Evolutionary conservation across 2,113 vertebrate genomes (phyloP), one percentile per base, ranked within the genome.

Genomic region (Phyllopteryx taeniolatus): DNA sequence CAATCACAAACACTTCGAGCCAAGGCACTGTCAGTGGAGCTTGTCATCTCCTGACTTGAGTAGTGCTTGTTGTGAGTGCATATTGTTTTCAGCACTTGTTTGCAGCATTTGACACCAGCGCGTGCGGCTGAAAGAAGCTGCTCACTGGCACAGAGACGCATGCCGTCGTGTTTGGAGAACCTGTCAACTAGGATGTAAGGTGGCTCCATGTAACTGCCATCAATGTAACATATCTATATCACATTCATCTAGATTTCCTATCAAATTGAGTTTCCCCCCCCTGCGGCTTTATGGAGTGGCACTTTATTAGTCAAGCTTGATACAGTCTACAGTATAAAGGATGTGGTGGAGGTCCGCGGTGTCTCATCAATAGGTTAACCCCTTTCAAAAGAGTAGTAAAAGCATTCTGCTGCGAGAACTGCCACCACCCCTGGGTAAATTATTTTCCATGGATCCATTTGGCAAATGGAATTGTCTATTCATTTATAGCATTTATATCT

Each of bases 21-120:
- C 78, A 81, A 81, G 85, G 79, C 81, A 85, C 83, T 80, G 77
- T 90, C 86, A 74, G 53, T 7, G 75, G 79, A 87, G 88, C 85
- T 66, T 71, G 77, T 75, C 67, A 76, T 80, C 84, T 86, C 71
- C 73, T 42, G 84, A 90, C 85, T 89, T 64, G 83, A 89, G 85
- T 85, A 42, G 82, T 82, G 80, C 87, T 91, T 80, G 81, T 80
- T 71, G 82, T 88, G 83, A 92, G 89, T 90, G 86, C 84, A 87
- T 90, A 91, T 91, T 92, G 89, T 92, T 88, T 90, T 87, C 87
- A 75, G 86, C 88, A 90, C 91, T 92, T 92, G 89, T 27, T 88
- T 90, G 87, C 87, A 75, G 86, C 88, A 90, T 90, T 92, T 92
- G 89, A 91, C 88, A 87, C 74, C 2, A 67, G 76, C 82, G 85